Evolutionary conservation across 1,140 invertebrate genomes (phyloP).

Genomic region (Drosophila trapezifrons): DNA sequence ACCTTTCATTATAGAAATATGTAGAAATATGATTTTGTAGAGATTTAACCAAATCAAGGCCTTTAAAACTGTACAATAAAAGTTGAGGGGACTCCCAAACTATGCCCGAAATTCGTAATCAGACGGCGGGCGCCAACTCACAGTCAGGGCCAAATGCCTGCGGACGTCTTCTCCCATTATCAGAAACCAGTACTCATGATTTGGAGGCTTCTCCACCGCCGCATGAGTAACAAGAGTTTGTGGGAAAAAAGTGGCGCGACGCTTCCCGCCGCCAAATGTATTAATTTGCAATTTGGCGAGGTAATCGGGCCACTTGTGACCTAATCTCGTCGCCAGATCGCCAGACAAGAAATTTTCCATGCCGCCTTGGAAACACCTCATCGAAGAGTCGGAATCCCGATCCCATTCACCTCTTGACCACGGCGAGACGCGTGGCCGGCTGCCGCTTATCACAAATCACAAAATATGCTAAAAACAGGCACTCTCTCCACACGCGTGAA

Average conservation of each 20-base stretch:
- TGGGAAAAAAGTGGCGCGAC: slow-evolving; percentile 60
- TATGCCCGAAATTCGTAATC: slow-evolving; percentile 12
- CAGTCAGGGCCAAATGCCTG: slow-evolving; percentile 43
- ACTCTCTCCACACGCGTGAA: slow-evolving; percentile 12
- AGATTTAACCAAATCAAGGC: neutral
- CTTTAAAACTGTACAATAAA: neutral
- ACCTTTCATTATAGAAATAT: neutral
- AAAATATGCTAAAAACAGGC: slow-evolving; percentile 44
- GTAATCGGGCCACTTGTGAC: slow-evolving; percentile 42
- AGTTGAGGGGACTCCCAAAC: neutral
- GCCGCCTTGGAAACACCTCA: slow-evolving; percentile 60
- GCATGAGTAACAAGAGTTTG: slow-evolving; percentile 58
- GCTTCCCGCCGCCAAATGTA: slow-evolving; percentile 28
- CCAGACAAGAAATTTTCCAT: slow-evolving; percentile 64
- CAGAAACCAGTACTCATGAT: slow-evolving; percentile 1
- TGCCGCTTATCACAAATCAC: slow-evolving; percentile 67
- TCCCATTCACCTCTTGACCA: slow-evolving; percentile 43
- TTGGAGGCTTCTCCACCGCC: slow-evolving; percentile 17
- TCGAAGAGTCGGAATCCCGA: slow-evolving; percentile 4
- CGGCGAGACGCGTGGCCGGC: slow-evolving; percentile 64
- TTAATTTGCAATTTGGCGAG: slow-evolving; percentile 53
- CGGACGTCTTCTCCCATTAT: slow-evolving; percentile 32
- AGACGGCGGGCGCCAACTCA: slow-evolving; percentile 11
- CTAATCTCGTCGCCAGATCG: slow-evolving; percentile 51
- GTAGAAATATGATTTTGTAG: neutral